Evolutionary conservation across 2,888 invertebrate genomes (phyloP).

Genomic region (Dasypogon diadema): DNA sequence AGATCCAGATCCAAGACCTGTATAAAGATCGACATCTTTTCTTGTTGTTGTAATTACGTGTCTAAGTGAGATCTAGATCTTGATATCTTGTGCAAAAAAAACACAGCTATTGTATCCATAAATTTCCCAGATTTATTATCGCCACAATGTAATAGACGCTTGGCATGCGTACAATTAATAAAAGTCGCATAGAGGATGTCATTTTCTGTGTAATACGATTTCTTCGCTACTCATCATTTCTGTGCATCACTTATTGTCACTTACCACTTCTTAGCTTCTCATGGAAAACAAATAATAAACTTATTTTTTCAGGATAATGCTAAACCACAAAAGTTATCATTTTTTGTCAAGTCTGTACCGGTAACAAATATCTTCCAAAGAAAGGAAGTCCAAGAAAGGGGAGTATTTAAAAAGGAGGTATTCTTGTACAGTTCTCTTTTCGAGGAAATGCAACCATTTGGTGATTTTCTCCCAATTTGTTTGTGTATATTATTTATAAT

Average conservation of each 20-base stretch:
- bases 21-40: no score
- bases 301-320: background rate
- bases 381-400: constrained; percentile 62
- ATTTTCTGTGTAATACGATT: no score
- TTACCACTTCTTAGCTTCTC: background rate
- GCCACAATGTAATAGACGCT: no score
- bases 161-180: background rate
- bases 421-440: constrained; percentile 14
- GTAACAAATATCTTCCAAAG: constrained; percentile 60
- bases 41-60: no score
- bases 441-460: background rate
- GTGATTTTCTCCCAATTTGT: background rate
- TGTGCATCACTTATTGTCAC: background rate
- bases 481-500: no score
- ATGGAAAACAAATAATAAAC: background rate
- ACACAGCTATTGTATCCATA: no score
- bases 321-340: constrained; percentile 56
- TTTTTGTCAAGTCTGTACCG: constrained; percentile 64
- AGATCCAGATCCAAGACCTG: no score
- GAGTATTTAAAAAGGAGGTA: constrained; percentile 61
- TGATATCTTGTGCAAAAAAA: no score
- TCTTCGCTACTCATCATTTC: background rate
- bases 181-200: background rate
- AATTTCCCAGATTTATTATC: no score
- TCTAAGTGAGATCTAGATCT: no score